Conservation (phyloP, 2,113 vertebrate genomes). For the Dipodomys ordii region DNA sequence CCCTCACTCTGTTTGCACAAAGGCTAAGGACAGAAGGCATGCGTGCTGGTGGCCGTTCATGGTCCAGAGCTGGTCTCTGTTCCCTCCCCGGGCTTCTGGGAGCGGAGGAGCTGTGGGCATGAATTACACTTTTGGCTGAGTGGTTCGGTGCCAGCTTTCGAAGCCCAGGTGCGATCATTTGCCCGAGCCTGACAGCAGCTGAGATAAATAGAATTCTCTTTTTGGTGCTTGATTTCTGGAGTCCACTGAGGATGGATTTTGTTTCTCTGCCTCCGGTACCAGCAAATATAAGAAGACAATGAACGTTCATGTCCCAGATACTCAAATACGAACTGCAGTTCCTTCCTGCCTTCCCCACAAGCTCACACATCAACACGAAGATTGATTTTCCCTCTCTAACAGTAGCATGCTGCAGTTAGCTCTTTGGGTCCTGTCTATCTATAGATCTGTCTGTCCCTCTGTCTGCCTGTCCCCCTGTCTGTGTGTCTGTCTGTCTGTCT, state of each 20-base stretch:
- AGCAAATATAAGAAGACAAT: not conserved
- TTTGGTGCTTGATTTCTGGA: not conserved
- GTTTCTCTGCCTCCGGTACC: not conserved
- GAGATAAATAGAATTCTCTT: not conserved
- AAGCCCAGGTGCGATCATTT: not conserved
- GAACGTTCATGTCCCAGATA: not conserved
- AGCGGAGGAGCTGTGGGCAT: not conserved
- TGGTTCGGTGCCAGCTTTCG: not conserved
- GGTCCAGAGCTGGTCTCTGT: not conserved
- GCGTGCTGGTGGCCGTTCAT: not conserved
- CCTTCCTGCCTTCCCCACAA: too few species aligned
- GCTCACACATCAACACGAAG: not conserved
- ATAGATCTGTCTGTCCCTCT: too few species aligned
- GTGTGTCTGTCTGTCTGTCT: too few species aligned
- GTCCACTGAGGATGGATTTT: slow-evolving; percentile 9
- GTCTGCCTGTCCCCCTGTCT: too few species aligned
- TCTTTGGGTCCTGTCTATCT: not conserved
- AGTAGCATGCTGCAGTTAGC: not conserved
- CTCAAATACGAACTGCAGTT: not conserved
- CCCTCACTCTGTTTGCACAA: not conserved
- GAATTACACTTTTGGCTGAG: not conserved
- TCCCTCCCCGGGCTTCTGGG: not conserved
- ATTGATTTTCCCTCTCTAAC: not conserved
- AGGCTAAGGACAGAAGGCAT: not conserved
- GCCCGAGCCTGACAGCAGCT: not conserved